Evolutionary conservation across 2,113 vertebrate species (phyloP), one percentile per base, ranked within the genome.

Genomic region (Clupea harengus): DNA sequence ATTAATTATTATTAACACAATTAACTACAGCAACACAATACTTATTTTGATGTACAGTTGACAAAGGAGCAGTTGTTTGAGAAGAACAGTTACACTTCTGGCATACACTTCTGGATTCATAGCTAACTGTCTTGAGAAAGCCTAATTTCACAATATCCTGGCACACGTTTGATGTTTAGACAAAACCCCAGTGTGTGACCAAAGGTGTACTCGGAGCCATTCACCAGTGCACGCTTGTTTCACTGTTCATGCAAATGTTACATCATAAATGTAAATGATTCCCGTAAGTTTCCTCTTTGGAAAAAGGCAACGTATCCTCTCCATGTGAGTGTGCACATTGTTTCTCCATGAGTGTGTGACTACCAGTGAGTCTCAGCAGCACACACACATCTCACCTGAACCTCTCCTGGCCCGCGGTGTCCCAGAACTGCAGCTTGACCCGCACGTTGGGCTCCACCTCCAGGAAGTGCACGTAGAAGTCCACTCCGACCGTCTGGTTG

Each of bases 341-440:
- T 72, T 67, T 25, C n/a, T 67, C 6, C n/a, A 9, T 9, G 64
- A 28, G 25, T 32, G 10, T 72, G n/a, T 72, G 64, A 72, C 25
- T 25, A 32, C 0, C 25, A 72, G 64, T 72, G 25, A 72, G 25
- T 28, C 64, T 72, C 64, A 28, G 52, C 52, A 18, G 0, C n/a
- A 72, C 25, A 72, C 64, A 72, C 64, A 72, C n/a, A 72, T 25
- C 25, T 32, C 72, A 97, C 97, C 96, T 95, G 95, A 97, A 97
- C 85, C 96, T 91, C 88, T 97, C 97, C 90, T 98, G 96, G 3
- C 97, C 97, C 0, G 96, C 96, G 0, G 97, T 97, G 90, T 97
- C 97, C 96, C 97, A 98, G 91, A 97, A 97, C 91, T 98, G 97
- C 88, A 98, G 91, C 92, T 97, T 97, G 87, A 97, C 90, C 17